Evolutionary conservation across 2,113 vertebrate species (phyloP).

Genomic region (Hemiprocne comata): DNA sequence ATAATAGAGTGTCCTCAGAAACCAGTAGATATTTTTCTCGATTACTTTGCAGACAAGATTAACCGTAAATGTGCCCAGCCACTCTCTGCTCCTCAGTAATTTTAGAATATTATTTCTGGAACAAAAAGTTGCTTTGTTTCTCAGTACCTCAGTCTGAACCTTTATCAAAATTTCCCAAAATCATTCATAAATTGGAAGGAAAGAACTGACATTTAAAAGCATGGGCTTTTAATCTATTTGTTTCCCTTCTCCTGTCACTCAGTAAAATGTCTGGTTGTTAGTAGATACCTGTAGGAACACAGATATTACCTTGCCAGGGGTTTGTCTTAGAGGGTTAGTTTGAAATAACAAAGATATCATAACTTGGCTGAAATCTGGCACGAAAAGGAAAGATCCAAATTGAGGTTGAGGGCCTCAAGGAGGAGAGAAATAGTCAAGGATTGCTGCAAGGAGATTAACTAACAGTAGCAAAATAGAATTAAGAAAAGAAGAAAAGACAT

Average conservation of each 20-base stretch:
- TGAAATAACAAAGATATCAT: not conserved
- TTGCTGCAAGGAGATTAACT: slow-evolving; percentile 11
- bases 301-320: not conserved
- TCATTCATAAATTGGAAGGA: not conserved
- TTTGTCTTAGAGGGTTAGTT: not conserved
- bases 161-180: not conserved
- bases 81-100: not conserved
- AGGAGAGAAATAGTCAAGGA: not conserved
- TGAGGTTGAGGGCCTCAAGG: not conserved
- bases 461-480: slow-evolving; percentile 13
- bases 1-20: not conserved
- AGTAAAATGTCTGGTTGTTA: not conserved
- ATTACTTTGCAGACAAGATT: not conserved
- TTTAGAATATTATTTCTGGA: not conserved
- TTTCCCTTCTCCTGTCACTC: not conserved
- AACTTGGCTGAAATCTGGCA: not conserved
- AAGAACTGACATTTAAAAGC: not conserved
- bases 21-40: not conserved
- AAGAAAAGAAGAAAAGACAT: not conserved
- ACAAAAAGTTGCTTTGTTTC: not conserved
- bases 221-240: not conserved
- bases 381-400: not conserved
- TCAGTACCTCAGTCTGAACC: not conserved
- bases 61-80: not conserved
- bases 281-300: not conserved